Conservation (phyloP, 2,888 invertebrate species). For the Baccha elongata region DNA sequence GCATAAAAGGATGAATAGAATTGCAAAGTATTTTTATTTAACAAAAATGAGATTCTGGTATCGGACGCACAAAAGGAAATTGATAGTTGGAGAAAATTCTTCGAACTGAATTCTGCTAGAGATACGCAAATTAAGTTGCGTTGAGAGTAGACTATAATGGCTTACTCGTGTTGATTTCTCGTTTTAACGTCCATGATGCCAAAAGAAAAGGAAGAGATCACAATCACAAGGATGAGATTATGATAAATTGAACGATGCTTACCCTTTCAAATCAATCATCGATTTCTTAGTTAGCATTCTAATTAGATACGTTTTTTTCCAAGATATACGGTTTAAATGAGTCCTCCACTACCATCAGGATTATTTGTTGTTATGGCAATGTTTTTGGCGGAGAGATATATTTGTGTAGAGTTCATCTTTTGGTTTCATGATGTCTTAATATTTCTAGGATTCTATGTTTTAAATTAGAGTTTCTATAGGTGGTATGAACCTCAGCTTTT, state of each 20-base stretch:
- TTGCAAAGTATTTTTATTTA: no score
- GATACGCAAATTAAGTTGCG: not conserved
- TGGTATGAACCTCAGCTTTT: no score
- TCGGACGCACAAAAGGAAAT: no score
- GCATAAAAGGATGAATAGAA: not conserved
- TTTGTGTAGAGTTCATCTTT: not conserved
- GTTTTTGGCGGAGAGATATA: no score
- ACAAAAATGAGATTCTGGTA: not conserved
- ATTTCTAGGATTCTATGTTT: not conserved
- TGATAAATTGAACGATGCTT: conserved; percentile 25
- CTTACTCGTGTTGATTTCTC: conserved; percentile 13
- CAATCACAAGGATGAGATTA: conserved; percentile 3
- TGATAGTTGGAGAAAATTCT: not conserved
- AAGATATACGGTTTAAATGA: not conserved
- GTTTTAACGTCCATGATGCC: not conserved
- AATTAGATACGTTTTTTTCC: not conserved
- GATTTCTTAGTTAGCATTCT: conserved; percentile 33
- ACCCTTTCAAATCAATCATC: conserved; percentile 26
- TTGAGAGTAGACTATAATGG: not conserved
- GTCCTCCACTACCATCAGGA: not conserved
- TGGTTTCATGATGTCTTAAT: not conserved
- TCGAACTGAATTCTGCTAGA: not conserved
- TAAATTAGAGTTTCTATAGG: no score
- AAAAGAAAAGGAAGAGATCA: conserved; percentile 33
- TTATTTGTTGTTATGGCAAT: no score